These are phyloP conservation scores for Astreopora myriophthalma DNA, from an alignment of 64 coral and sea anemone species.

Conservation along the genomic window DNA sequence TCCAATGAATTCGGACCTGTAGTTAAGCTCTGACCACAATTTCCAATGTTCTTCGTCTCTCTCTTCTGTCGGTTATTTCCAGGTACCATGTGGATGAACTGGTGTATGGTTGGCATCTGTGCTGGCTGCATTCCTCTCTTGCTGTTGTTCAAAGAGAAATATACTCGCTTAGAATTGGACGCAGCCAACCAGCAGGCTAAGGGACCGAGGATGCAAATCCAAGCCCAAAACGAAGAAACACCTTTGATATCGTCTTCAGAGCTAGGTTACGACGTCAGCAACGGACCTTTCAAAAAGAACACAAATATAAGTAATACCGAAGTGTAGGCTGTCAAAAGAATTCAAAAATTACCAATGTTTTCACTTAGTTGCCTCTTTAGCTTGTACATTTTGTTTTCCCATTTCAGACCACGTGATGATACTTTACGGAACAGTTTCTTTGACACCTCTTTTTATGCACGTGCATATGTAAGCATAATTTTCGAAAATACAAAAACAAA, in stretches of 20 bases:
- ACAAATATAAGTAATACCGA: not conserved
- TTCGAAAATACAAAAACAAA: too few species aligned
- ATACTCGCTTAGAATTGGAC: conserved; percentile 75
- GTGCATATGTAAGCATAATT: too few species aligned
- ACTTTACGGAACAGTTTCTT: too few species aligned
- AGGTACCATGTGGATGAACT: conserved; percentile 98
- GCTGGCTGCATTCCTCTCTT: conserved; percentile 80
- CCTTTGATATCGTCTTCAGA: not conserved
- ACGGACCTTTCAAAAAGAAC: not conserved
- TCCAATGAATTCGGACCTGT: too few species aligned
- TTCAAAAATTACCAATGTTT: not conserved
- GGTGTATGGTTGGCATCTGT: conserved; percentile 87
- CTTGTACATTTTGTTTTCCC: not conserved
- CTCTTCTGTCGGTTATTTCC: not conserved
- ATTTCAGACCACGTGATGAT: not conserved
- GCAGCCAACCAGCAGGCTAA: not conserved
- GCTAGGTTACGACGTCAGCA: not conserved
- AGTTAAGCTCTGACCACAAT: too few species aligned
- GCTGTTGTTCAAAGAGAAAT: conserved; percentile 79
- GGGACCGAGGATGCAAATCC: not conserved
- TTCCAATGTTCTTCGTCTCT: too few species aligned
- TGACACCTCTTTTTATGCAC: too few species aligned
- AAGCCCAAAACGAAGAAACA: not conserved
- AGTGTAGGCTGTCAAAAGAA: not conserved
- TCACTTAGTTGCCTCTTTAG: too few species aligned